Percentiles rank a stretch among this genome's conserved stretches.
phyloP scores from a whole-genome alignment of 2,888 invertebrate species.

The Caenorhabditis angaria region DNA sequence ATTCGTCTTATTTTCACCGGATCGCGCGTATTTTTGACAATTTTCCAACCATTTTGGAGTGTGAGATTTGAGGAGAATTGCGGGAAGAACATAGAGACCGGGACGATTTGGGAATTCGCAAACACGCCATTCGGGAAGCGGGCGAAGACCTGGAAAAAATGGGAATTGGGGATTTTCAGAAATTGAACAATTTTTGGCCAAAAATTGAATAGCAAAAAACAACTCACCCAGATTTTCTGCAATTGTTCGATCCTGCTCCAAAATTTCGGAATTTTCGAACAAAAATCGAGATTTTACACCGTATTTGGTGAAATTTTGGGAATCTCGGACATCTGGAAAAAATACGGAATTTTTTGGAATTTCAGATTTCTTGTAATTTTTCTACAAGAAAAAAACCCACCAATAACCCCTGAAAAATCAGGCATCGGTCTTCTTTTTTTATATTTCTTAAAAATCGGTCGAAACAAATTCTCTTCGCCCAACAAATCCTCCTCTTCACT shows the following conservation, averaged over 20 bases:
- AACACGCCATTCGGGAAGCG: constrained; percentile 52
- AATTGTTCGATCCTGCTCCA: not conserved
- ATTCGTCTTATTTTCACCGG: constrained; percentile 74
- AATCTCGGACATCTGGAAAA: constrained; percentile 8
- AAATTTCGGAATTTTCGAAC: not conserved
- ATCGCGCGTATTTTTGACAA: constrained; percentile 72
- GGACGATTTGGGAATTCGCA: constrained; percentile 46
- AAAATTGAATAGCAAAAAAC: not conserved
- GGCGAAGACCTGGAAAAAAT: constrained; percentile 37
- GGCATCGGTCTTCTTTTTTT: constrained; percentile 80
- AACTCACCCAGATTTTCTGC: too few relatives aligned
- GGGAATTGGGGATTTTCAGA: too few relatives aligned
- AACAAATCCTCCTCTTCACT: constrained; percentile 6
- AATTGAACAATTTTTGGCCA: too few relatives aligned
- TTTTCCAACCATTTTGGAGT: constrained; percentile 73
- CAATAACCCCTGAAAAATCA: constrained; percentile 78
- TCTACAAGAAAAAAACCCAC: constrained; percentile 72
- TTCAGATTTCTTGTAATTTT: not conserved
- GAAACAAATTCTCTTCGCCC: constrained; percentile 75
- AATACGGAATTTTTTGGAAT: too few relatives aligned
- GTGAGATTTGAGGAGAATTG: constrained; percentile 52
- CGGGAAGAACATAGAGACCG: constrained; percentile 61
- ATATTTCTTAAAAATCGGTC: constrained; percentile 83
- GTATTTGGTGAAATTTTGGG: not conserved
- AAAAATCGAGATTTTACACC: not conserved